Percentiles rank a stretch among this genome's conserved stretches.
Evolutionary conservation across 1,140 invertebrate species (phyloP).

Genomic region (Sitophilus oryzae): DNA sequence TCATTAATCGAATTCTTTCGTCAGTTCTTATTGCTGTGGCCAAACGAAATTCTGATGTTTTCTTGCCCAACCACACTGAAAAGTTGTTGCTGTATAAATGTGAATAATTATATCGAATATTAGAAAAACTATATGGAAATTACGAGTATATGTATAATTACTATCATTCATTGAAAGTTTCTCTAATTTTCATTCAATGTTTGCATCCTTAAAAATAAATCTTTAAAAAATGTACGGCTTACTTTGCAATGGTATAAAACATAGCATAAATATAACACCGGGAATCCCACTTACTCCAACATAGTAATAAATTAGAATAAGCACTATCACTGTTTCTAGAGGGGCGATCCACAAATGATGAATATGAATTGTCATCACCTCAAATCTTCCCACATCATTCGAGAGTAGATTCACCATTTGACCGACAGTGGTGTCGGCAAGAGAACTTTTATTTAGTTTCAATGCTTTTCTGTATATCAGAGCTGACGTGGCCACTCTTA

Average conservation of each 20-base stretch:
- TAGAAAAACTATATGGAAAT: no score
- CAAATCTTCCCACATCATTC: constrained; percentile 71
- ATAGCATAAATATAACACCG: constrained; percentile 68
- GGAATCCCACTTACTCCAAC: constrained; percentile 58
- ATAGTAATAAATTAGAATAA: constrained; percentile 67
- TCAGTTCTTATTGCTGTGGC: constrained; percentile 58
- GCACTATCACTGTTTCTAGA: constrained; percentile 64
- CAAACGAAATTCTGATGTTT: constrained; percentile 51
- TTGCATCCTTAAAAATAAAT: no score
- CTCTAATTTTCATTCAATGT: no score
- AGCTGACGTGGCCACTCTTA: constrained; percentile 70
- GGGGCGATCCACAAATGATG: constrained; percentile 68
- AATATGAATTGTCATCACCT: constrained; percentile 57
- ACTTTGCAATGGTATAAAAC: constrained; percentile 81
- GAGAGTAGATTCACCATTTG: constrained; percentile 82
- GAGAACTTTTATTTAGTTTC: constrained; percentile 54
- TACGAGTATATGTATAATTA: no score
- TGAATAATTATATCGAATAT: no score
- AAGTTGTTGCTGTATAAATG: no score
- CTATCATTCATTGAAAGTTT: no score
- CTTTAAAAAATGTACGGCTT: no score
- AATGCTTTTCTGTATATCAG: constrained; percentile 76
- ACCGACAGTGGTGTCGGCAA: constrained; percentile 70
- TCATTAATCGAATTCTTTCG: constrained; percentile 65
- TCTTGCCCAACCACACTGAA: constrained; percentile 41